A percentile compares a stretch with the other conserved stretches of the same genome.
These are phyloP conservation scores for Cynoglossus semilaevis DNA, from an alignment of 2,113 vertebrate species.

Conservation along the genomic window DNA sequence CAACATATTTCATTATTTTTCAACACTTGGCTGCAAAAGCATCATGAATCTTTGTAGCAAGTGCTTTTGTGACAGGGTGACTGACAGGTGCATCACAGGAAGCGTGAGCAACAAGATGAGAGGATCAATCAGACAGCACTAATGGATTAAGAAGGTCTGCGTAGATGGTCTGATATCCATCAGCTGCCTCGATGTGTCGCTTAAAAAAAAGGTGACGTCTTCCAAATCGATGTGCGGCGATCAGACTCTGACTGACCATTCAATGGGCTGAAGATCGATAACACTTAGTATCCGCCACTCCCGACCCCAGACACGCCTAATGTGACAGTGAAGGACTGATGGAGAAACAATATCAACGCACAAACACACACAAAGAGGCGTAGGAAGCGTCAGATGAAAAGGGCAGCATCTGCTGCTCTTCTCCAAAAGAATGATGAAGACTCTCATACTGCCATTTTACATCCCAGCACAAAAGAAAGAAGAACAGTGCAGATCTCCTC, in stretches of 20 bases:
- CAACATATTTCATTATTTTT: background rate
- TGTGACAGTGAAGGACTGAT: slow-evolving; percentile 52
- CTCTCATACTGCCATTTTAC: slow-evolving; percentile 31
- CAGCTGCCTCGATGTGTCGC: slow-evolving; percentile 51
- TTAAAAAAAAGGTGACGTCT: slow-evolving; percentile 33
- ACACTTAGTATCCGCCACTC: slow-evolving; percentile 46
- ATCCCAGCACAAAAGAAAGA: slow-evolving; percentile 27
- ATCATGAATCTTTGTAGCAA: slow-evolving; percentile 12
- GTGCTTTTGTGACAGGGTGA: slow-evolving; percentile 21
- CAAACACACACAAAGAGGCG: slow-evolving; percentile 18
- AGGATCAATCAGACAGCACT: slow-evolving; percentile 54
- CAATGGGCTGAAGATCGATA: slow-evolving; percentile 63
- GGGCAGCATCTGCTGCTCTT: slow-evolving; percentile 26
- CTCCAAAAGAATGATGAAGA: background rate
- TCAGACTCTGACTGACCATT: slow-evolving; percentile 49
- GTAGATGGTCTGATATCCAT: slow-evolving; percentile 50
- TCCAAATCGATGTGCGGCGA: slow-evolving; percentile 46
- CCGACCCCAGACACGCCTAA: slow-evolving; percentile 46
- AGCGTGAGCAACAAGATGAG: background rate
- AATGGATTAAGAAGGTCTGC: slow-evolving; percentile 60
- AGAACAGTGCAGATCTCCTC: slow-evolving; percentile 32
- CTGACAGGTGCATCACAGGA: slow-evolving; percentile 17
- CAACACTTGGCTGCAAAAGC: background rate
- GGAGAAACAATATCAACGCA: slow-evolving; percentile 22
- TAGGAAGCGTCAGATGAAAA: slow-evolving; percentile 40